Percentiles rank a stretch among this genome's conserved stretches.
Evolutionary conservation across 1,140 invertebrate species (phyloP).

Genomic region (Aphaenogaster rudis): DNA sequence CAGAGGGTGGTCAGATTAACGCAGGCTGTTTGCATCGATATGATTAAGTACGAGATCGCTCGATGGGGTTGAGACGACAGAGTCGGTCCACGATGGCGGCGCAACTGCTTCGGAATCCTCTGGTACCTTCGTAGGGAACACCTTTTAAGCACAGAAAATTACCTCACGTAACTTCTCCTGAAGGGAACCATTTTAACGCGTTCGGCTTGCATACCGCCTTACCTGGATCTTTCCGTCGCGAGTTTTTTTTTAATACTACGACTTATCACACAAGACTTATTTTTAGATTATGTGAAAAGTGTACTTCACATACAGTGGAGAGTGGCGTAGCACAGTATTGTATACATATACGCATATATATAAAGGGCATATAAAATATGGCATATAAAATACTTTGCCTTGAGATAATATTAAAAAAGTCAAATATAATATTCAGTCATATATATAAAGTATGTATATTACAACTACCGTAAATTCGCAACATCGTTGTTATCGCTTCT

Average conservation of each 20-base stretch:
- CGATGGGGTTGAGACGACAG: slow-evolving; percentile 58
- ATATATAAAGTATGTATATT: background rate
- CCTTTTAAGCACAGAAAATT: slow-evolving; percentile 73
- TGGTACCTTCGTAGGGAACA: slow-evolving; percentile 71
- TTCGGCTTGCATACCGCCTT: slow-evolving; percentile 32
- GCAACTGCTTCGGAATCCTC: slow-evolving; percentile 69
- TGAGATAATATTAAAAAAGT: slow-evolving; percentile 12
- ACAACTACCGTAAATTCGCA: slow-evolving; percentile 16
- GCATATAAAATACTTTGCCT: background rate
- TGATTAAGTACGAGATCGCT: slow-evolving; percentile 66
- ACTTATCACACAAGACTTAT: background rate
- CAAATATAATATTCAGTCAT: slow-evolving; percentile 31
- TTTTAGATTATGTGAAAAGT: slow-evolving; percentile 5
- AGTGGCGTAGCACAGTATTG: background rate
- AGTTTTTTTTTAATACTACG: slow-evolving; percentile 11
- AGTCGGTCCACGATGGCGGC: slow-evolving; percentile 67
- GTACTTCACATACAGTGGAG: background rate
- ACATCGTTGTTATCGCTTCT: background rate
- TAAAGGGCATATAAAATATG: background rate
- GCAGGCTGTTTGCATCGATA: slow-evolving; percentile 68
- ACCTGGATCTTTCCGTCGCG: slow-evolving; percentile 31
- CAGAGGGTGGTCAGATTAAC: slow-evolving; percentile 52
- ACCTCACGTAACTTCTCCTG: slow-evolving; percentile 69
- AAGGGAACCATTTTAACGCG: slow-evolving; percentile 55
- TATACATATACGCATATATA: slow-evolving; percentile 4